A percentile compares a stretch with the other conserved stretches of the same genome.
phyloP scores from a whole-genome alignment of 2,113 vertebrate genomes.

The Oreotragus oreotragus region DNA sequence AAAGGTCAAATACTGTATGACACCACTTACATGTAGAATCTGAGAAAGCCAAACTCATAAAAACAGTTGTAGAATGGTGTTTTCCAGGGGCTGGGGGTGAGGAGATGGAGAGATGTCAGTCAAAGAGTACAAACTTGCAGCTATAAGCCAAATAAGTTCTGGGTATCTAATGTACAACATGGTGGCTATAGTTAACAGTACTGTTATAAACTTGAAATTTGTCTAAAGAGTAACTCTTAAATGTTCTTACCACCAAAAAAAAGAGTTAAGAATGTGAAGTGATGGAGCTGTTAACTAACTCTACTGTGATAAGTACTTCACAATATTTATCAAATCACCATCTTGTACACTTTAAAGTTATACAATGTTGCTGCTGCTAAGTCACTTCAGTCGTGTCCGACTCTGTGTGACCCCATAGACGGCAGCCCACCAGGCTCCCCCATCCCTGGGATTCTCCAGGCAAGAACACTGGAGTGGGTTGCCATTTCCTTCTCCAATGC shows the following conservation, averaged over 20 bases:
- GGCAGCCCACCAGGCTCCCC: too few relatives aligned
- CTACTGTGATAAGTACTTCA: neutral
- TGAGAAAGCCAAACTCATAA: neutral
- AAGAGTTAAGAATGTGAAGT: neutral
- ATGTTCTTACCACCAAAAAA: neutral
- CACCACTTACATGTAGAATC: neutral
- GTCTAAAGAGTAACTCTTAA: neutral
- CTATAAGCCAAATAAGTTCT: neutral
- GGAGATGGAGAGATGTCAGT: neutral
- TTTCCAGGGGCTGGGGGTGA: neutral
- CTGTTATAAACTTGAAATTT: neutral
- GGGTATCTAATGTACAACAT: neutral
- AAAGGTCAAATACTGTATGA: neutral
- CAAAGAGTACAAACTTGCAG: neutral
- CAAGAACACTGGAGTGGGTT: too few relatives aligned
- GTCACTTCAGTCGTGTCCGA: too few relatives aligned
- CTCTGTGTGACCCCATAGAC: too few relatives aligned
- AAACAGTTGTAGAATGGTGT: neutral
- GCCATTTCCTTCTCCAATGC: too few relatives aligned
- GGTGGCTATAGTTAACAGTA: neutral
- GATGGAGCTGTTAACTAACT: neutral
- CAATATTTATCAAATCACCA: neutral
- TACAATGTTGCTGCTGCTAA: too few relatives aligned
- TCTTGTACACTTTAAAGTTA: neutral
- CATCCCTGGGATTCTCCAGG: too few relatives aligned